Evolutionary conservation across 2,797 vertebrate genomes (phyloP).

Genomic region (Brotula barbata): DNA sequence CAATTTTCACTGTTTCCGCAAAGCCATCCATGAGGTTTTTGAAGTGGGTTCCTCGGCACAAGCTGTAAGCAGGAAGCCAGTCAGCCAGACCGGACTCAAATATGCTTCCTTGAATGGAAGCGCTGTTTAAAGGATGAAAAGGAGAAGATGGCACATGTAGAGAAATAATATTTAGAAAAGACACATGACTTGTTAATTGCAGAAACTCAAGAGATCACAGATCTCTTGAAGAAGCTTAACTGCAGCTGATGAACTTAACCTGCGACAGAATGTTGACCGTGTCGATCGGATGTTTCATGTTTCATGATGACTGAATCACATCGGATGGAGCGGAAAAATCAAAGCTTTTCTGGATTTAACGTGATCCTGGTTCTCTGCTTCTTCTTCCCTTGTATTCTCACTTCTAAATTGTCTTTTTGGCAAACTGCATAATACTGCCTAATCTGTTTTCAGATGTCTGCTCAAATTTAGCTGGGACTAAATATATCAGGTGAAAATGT

Average conservation of each 20-base stretch:
- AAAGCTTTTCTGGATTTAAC: constrained; percentile 1
- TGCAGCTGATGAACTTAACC: constrained; percentile 10
- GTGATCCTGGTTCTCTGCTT: not conserved
- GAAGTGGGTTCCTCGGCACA: constrained; percentile 84
- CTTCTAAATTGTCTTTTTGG: too few relatives aligned
- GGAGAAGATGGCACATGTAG: not conserved
- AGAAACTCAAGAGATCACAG: too few relatives aligned
- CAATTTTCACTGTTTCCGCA: constrained; percentile 96
- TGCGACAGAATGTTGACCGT: not conserved
- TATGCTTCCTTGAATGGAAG: constrained; percentile 85
- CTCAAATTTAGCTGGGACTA: not conserved
- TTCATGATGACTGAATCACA: not conserved
- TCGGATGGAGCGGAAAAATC: not conserved
- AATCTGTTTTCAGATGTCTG: constrained; percentile 1
- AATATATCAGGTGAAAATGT: not conserved
- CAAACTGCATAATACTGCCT: not conserved
- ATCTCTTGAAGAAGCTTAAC: constrained; percentile 1
- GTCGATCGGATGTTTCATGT: not conserved
- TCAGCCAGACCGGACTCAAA: constrained; percentile 65
- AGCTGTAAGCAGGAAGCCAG: constrained; percentile 75
- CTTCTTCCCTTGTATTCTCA: not conserved
- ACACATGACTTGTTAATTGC: not conserved
- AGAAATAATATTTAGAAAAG: not conserved
- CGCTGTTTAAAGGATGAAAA: constrained; percentile 64
- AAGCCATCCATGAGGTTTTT: constrained; percentile 95